Conservation (phyloP, 2,888 invertebrate species). For the Bruchidius siliquastri region DNA sequence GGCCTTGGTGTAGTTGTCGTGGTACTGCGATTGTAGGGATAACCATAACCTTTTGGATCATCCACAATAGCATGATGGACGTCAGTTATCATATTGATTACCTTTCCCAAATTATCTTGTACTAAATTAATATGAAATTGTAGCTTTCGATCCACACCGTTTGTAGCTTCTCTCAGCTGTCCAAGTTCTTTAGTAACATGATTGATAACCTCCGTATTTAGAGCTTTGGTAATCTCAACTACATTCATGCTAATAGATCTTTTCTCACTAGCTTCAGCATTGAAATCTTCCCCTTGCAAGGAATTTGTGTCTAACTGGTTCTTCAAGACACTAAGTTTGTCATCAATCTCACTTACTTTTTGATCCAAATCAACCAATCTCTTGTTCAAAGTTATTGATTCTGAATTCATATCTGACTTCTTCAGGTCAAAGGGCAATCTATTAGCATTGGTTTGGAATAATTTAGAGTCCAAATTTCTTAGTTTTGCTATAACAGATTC, state of each 20-base stretch:
- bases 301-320: conserved; percentile 80
- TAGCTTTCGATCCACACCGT: conserved; percentile 73
- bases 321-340: conserved; percentile 71
- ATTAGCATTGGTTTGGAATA: conserved; percentile 56
- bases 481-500: conserved; percentile 77
- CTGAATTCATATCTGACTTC: conserved; percentile 28
- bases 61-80: conserved; percentile 81
- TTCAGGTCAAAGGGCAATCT: conserved; percentile 19
- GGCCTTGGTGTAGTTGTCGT: conserved; percentile 60
- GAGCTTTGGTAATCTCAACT: conserved; percentile 77
- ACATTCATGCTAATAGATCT: conserved; percentile 80
- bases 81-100: conserved; percentile 73
- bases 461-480: conserved; percentile 67
- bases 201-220: conserved; percentile 74
- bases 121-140: conserved; percentile 82
- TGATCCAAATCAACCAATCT: conserved; percentile 71
- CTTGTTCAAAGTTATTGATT: conserved; percentile 56
- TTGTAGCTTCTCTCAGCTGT: conserved; percentile 71
- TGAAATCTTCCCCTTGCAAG: conserved; percentile 73
- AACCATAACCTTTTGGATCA: conserved; percentile 52
- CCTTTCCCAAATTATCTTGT: conserved; percentile 75
- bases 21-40: conserved; percentile 44
- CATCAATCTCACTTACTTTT: conserved; percentile 79
- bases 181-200: conserved; percentile 79
- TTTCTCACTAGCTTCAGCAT: conserved; percentile 83